These are phyloP conservation scores for Sus cebifrons DNA, from an alignment of 2,797 vertebrate species.

Conservation along the genomic window DNA sequence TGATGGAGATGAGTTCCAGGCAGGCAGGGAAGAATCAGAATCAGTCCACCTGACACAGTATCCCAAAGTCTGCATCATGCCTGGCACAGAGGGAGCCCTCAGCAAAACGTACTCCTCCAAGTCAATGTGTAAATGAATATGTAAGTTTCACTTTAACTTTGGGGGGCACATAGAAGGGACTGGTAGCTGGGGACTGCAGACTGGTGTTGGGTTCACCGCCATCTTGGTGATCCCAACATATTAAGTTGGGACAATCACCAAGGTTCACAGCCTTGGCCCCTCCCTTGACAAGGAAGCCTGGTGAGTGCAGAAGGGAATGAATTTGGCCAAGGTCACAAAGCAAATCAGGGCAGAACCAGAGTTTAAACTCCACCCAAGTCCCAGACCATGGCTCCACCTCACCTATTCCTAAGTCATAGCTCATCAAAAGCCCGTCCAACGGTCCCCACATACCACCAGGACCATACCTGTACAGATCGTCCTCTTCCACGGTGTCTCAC, in stretches of 20 bases:
- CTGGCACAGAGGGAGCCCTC: neutral
- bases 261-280: neutral
- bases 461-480: fast-evolving
- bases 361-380: neutral
- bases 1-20: neutral
- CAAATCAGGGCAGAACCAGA: neutral
- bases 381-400: too few species aligned
- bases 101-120: fast-evolving
- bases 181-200: fast-evolving
- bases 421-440: fast-evolving
- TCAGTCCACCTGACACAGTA: fast-evolving
- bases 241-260: fast-evolving
- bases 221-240: neutral
- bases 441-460: neutral
- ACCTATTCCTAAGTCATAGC: neutral
- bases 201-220: neutral
- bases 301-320: neutral
- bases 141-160: fast-evolving
- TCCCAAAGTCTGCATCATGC: fast-evolving
- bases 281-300: neutral
- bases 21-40: too few species aligned
- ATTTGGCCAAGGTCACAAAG: too few species aligned
- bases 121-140: too few species aligned
- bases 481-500: neutral
- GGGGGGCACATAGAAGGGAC: fast-evolving